phyloP scores from a whole-genome alignment of 2,888 invertebrate genomes.

The Melanotus villosus region DNA sequence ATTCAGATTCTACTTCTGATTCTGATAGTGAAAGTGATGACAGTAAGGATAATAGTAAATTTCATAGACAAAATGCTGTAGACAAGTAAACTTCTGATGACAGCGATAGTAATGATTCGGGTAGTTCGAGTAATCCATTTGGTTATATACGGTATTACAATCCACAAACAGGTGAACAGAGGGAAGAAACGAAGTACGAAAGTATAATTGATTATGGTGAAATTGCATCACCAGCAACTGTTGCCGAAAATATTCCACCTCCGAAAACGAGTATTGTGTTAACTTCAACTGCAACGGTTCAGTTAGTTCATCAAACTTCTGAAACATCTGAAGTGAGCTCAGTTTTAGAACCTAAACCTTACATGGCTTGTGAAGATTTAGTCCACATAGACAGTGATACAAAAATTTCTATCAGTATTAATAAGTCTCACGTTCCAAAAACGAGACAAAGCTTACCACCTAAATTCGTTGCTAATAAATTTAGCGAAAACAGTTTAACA shows the following conservation, averaged over 20 bases:
- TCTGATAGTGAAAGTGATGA: constrained; percentile 68
- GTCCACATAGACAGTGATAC: constrained; percentile 76
- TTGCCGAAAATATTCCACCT: constrained; percentile 49
- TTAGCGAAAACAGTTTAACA: constrained; percentile 71
- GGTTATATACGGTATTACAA: constrained; percentile 80
- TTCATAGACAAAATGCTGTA: constrained; percentile 75
- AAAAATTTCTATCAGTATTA: constrained; percentile 66
- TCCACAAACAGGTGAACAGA: constrained; percentile 66
- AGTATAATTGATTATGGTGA: constrained; percentile 71
- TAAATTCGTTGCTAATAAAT: constrained; percentile 74
- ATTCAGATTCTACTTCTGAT: constrained; percentile 65
- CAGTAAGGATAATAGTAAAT: constrained; percentile 61
- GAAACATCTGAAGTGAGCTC: constrained; percentile 76
- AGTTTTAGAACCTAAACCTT: constrained; percentile 71
- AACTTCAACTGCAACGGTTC: constrained; percentile 69
- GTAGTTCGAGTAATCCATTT: constrained; percentile 75
- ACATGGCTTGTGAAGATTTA: constrained; percentile 79
- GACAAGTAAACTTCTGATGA: constrained; percentile 63
- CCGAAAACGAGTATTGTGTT: constrained; percentile 65
- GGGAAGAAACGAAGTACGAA: constrained; percentile 67
- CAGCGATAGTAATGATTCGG: constrained; percentile 70
- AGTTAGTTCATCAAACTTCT: constrained; percentile 64
- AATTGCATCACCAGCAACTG: constrained; percentile 33
- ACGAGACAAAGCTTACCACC: constrained; percentile 79
- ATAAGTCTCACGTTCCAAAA: constrained; percentile 58